These are phyloP conservation scores for Epinotia demarniana DNA, from an alignment of 2,888 invertebrate species.

Conservation along the genomic window DNA sequence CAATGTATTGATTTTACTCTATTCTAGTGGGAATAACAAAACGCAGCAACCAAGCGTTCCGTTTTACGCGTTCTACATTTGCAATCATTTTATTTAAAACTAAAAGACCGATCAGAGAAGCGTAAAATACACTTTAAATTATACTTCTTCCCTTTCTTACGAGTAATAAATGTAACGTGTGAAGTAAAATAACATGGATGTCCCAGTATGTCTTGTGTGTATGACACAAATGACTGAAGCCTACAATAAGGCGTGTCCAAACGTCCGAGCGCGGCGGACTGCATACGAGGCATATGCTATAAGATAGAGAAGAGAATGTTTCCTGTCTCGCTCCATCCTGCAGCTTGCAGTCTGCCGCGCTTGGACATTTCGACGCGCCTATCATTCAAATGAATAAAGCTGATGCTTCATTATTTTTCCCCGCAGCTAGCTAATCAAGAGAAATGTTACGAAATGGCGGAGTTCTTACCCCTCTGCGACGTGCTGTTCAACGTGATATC, in stretches of 20 bases:
- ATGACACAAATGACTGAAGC: too few species aligned
- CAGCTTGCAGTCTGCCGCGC: too few species aligned
- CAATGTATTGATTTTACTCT: background rate
- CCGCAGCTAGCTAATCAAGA: constrained; percentile 52
- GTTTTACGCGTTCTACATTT: constrained; percentile 38
- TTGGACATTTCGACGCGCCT: background rate
- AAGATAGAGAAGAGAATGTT: too few species aligned
- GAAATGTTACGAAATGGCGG: constrained; percentile 86
- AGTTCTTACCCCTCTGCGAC: constrained; percentile 96
- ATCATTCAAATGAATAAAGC: too few species aligned
- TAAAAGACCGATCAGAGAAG: background rate
- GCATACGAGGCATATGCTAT: too few species aligned
- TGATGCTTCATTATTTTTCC: background rate
- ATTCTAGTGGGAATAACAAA: constrained; percentile 13
- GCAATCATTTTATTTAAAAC: background rate
- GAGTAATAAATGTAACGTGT: background rate
- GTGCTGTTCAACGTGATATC: constrained; percentile 96
- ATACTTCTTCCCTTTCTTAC: background rate
- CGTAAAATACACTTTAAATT: background rate
- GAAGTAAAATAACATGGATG: background rate
- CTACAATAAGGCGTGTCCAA: too few species aligned
- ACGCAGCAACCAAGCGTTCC: constrained; percentile 35
- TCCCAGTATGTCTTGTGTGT: background rate
- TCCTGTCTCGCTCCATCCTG: too few species aligned
- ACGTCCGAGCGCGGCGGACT: too few species aligned